Conservation (phyloP, 2,888 invertebrate genomes). For the Nemoura dubitans region DNA sequence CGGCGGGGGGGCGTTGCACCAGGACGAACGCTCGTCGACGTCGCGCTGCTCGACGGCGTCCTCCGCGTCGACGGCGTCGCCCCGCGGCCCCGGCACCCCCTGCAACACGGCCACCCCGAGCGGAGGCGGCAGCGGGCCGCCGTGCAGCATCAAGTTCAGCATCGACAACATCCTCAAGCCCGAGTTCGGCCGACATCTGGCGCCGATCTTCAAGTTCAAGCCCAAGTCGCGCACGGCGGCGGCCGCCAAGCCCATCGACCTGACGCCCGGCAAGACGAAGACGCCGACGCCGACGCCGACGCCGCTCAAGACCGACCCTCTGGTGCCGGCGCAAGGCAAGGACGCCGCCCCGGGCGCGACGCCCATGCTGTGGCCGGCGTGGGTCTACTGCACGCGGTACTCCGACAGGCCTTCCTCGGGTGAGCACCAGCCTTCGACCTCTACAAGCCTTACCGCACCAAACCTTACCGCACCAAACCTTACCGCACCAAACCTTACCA, state of each 20-base stretch:
- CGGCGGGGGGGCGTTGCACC: not conserved
- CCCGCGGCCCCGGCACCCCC: no score
- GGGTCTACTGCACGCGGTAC: conserved; percentile 69
- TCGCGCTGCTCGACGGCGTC: conserved; percentile 43
- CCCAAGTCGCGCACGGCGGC: not conserved
- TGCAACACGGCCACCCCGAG: not conserved
- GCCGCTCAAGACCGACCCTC: not conserved
- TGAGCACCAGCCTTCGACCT: no score
- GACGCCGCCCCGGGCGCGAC: no score
- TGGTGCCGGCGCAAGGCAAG: not conserved
- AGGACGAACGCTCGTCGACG: conserved; percentile 40
- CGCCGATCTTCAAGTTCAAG: conserved; percentile 34
- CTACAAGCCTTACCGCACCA: no score
- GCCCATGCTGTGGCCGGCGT: conserved; percentile 63
- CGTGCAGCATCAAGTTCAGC: conserved; percentile 74
- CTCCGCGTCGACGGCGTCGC: not conserved
- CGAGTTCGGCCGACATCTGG: conserved; percentile 77
- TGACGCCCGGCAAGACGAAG: not conserved
- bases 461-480: no score
- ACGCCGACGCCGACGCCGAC: not conserved
- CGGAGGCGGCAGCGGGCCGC: not conserved
- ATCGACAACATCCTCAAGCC: conserved; percentile 88
- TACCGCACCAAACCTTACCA: no score
- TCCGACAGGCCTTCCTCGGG: conserved; percentile 67
- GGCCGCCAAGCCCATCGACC: conserved; percentile 36